Conservation (phyloP, 2,888 invertebrate genomes). For the Melolontha melolontha region DNA sequence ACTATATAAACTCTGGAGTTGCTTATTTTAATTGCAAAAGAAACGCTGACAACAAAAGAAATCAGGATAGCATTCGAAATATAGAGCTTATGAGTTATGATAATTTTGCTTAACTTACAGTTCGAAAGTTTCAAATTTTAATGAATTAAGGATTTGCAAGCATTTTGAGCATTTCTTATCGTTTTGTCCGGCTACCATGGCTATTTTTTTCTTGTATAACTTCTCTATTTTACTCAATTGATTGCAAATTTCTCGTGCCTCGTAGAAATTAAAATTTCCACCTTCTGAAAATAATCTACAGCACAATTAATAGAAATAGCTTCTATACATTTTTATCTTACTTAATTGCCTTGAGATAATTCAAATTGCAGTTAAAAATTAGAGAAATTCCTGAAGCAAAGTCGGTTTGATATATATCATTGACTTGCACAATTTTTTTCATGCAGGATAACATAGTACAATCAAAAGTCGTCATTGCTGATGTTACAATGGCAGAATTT, state of each 20-base stretch:
- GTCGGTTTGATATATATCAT: conserved; percentile 14
- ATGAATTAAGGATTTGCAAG: conserved; percentile 17
- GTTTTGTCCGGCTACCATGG: conserved; percentile 36
- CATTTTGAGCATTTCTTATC: conserved; percentile 35
- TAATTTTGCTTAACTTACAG: conserved; percentile 12
- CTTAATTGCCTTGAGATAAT: conserved; percentile 31
- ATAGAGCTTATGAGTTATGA: too few relatives aligned
- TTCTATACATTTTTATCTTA: not conserved
- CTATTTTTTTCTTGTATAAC: conserved; percentile 41
- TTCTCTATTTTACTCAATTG: conserved; percentile 44
- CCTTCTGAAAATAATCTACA: conserved; percentile 57
- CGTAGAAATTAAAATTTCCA: conserved; percentile 55
- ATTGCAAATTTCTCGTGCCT: conserved; percentile 48
- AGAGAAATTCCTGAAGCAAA: conserved; percentile 1
- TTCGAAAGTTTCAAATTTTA: conserved; percentile 11
- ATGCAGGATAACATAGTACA: conserved; percentile 4
- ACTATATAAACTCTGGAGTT: too few relatives aligned
- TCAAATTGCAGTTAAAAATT: conserved; percentile 32
- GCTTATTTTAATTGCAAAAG: too few relatives aligned
- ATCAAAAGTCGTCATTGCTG: conserved; percentile 5
- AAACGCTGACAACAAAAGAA: too few relatives aligned
- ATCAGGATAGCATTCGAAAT: too few relatives aligned
- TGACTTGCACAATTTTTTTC: conserved; percentile 27
- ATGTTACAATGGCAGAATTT: conserved; percentile 22
- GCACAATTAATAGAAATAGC: not conserved